Evolutionary conservation across 1,140 invertebrate species (phyloP), one percentile per base, ranked within the genome.

Genomic region (Lethocerus indicus): DNA sequence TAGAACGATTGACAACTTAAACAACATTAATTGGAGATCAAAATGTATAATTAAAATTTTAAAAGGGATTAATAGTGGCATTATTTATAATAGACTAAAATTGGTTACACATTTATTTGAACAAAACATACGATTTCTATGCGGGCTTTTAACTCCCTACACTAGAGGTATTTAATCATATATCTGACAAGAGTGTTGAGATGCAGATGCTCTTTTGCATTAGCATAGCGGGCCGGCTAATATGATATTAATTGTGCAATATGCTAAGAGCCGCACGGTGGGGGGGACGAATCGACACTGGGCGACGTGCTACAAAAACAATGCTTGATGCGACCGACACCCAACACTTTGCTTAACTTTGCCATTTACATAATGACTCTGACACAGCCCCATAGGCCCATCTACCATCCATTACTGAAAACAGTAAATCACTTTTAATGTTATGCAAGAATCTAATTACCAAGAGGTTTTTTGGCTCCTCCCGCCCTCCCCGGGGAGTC

Each of bases 381-480:
- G 32, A 51, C 50, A 46, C 26, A 20, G 27, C 28, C 39, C 44
- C 41, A 29, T 50, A 44, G 26, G 25, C 35, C 14, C 35, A 16
- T 18, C 32, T 25, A 20, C 16, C 41, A 21, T 23, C 20, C 41
- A 43, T 43, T 43, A 16, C 48, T 27, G 16, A 23, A 14, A n/a
- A 18, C 42, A n/a, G 18, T 51, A 51, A 51, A 51, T 51, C 50
- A 51, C 44, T 51, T 40, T 51, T 51, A 51, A 51, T 51, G 37
- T 46, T 43, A 51, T 51, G 50, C 50, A 45, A 36, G 50, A 46
- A 51, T 53, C 29, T 50, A 49, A 53, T 52, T 53, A 43, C 24
- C n/a, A 43, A 25, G 16, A 39, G 16, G 23, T 20, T 39, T 39
- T 39, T 39, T n/a, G n/a, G n/a, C n/a, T n/a, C n/a, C n/a, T n/a